Percentiles rank a stretch among this genome's conserved stretches.
These are phyloP conservation scores for Dreissena rostriformis DNA, from an alignment of 1,140 invertebrate species.

Conservation along the genomic window DNA sequence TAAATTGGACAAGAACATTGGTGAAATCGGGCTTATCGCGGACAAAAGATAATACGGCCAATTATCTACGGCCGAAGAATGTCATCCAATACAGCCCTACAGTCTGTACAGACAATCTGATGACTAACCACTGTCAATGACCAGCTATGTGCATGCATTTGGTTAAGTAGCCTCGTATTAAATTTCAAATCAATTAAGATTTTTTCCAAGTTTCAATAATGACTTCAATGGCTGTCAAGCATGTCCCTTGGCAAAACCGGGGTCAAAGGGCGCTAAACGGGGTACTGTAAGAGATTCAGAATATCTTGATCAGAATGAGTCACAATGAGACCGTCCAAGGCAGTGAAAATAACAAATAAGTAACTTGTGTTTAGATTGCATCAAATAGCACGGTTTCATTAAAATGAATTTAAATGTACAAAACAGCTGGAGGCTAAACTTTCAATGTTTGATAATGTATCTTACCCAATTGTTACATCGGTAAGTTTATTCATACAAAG, in stretches of 20 bases:
- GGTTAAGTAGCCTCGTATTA: background rate
- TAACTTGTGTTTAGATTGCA: background rate
- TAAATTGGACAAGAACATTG: conserved; percentile 4
- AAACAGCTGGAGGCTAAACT: too few species aligned
- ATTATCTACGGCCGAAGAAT: background rate
- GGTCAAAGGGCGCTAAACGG: background rate
- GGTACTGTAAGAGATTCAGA: background rate
- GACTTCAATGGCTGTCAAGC: background rate
- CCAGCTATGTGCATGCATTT: background rate
- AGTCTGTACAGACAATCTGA: background rate
- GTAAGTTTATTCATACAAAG: too few species aligned
- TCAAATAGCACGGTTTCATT: background rate
- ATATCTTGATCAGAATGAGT: background rate
- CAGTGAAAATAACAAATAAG: background rate
- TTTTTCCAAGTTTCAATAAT: background rate
- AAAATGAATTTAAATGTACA: too few species aligned
- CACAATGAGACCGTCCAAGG: background rate
- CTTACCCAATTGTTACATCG: too few species aligned
- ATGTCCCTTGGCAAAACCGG: background rate
- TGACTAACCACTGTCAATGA: background rate
- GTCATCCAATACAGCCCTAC: background rate
- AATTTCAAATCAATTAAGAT: background rate
- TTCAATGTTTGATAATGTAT: too few species aligned
- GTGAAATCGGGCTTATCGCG: background rate
- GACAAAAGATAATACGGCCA: background rate